These are phyloP conservation scores for Anthopleura xanthogrammica DNA, from an alignment of 92 coral and sea anemone genomes.

Conservation along the genomic window DNA sequence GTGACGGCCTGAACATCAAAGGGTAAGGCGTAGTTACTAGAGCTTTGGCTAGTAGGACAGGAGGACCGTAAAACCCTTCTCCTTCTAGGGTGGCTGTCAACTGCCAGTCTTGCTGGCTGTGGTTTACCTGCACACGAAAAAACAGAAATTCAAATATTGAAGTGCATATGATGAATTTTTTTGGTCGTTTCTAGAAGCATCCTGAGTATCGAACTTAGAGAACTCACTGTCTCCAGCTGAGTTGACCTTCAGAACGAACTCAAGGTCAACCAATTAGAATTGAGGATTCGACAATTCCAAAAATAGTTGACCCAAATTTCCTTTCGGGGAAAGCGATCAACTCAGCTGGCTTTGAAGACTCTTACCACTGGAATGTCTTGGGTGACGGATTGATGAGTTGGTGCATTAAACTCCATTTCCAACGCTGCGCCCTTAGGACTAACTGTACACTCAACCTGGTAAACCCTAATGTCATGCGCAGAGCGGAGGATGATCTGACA, in stretches of 20 bases:
- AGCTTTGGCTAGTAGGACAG: slow-evolving; percentile 84
- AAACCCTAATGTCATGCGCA: slow-evolving; percentile 91
- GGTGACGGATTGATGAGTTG: slow-evolving; percentile 94
- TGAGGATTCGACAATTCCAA: too few relatives aligned
- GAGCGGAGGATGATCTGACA: slow-evolving; percentile 80
- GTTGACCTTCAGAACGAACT: too few relatives aligned
- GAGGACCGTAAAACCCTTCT: slow-evolving; percentile 96
- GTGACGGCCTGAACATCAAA: slow-evolving; percentile 90
- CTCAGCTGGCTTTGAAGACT: too few relatives aligned
- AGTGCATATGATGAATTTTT: neutral
- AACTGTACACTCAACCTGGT: slow-evolving; percentile 96
- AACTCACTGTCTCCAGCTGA: too few relatives aligned
- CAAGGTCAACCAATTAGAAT: too few relatives aligned
- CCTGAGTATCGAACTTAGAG: neutral
- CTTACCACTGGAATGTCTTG: slow-evolving; percentile 98
- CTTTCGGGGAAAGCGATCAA: too few relatives aligned
- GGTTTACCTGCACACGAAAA: slow-evolving; percentile 66
- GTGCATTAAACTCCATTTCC: slow-evolving; percentile 86
- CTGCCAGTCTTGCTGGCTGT: slow-evolving; percentile 94
- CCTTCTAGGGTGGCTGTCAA: slow-evolving; percentile 84
- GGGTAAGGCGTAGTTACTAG: slow-evolving; percentile 87
- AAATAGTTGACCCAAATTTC: too few relatives aligned
- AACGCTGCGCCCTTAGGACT: slow-evolving; percentile 89
- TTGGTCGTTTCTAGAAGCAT: neutral
- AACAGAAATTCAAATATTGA: neutral